Percentiles rank a stretch among this genome's conserved stretches.
phyloP scores from a whole-genome alignment of 2,888 invertebrate genomes.

The Lucinisca nassula region DNA sequence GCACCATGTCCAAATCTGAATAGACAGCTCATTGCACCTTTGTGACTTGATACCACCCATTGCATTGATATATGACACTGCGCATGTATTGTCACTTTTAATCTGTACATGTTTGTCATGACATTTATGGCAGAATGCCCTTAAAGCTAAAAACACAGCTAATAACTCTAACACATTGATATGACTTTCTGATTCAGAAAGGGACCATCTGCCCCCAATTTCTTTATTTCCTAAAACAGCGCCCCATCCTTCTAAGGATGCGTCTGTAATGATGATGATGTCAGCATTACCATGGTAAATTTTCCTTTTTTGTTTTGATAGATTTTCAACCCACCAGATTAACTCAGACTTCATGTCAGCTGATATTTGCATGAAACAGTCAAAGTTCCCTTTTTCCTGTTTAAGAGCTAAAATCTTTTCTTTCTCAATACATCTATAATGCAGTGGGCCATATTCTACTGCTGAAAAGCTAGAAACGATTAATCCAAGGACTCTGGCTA shows the following conservation, averaged over 20 bases:
- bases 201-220: conserved; percentile 7
- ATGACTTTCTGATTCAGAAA: neutral
- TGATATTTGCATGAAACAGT: neutral
- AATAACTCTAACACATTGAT: conserved; percentile 18
- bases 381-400: neutral
- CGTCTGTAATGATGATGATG: conserved; percentile 7
- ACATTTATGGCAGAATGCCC: conserved; percentile 2
- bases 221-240: neutral
- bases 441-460: conserved; percentile 23
- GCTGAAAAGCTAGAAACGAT: conserved; percentile 16
- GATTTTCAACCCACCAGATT: conserved; percentile 16
- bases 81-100: neutral
- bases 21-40: neutral
- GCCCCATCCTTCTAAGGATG: conserved; percentile 10
- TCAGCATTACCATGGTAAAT: conserved; percentile 14
- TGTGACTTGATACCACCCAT: conserved; percentile 8
- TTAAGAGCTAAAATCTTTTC: neutral
- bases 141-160: conserved; percentile 7
- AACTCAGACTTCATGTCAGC: neutral
- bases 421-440: neutral
- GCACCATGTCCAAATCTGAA: neutral
- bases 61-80: neutral
- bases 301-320: neutral
- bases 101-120: conserved; percentile 10
- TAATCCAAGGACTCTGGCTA: conserved; percentile 20